phyloP scores from a whole-genome alignment of 2,797 vertebrate genomes.

The Crenuchus spilurus region DNA sequence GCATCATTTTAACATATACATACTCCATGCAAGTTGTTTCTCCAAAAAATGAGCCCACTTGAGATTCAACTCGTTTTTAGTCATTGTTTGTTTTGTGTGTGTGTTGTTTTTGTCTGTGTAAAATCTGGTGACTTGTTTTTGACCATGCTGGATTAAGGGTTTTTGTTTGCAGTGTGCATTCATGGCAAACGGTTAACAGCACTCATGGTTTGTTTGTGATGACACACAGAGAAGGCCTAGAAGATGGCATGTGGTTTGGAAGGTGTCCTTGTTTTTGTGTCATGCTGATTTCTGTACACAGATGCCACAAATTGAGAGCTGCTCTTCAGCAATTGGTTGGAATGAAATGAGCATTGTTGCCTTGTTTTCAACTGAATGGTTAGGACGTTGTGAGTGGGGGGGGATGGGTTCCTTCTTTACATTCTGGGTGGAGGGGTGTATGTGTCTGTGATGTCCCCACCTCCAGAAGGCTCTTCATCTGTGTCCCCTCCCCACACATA shows the following conservation, averaged over 20 bases:
- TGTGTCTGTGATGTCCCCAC: constrained; percentile 11
- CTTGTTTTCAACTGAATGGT: constrained; percentile 32
- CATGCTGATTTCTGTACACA: neutral
- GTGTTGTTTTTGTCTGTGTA: neutral
- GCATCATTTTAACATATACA: too few relatives aligned
- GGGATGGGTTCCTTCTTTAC: constrained; percentile 24
- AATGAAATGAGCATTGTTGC: constrained; percentile 63
- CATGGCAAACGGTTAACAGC: neutral
- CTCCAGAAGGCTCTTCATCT: neutral
- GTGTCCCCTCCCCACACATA: too few relatives aligned
- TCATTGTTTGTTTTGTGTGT: neutral
- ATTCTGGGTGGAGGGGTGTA: constrained; percentile 22
- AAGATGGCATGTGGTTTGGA: constrained; percentile 5
- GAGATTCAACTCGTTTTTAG: neutral
- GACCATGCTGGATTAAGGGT: neutral
- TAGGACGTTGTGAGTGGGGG: constrained; percentile 28
- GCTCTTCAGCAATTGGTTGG: constrained; percentile 19
- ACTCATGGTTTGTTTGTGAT: constrained; percentile 1
- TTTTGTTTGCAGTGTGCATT: neutral
- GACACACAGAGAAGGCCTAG: constrained; percentile 2
- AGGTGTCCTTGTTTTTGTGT: constrained; percentile 22
- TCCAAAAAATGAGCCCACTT: too few relatives aligned
- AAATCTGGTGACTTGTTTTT: neutral
- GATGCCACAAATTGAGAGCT: constrained; percentile 23
- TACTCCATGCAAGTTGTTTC: too few relatives aligned